Conservation (phyloP, 2,888 invertebrate genomes). For the Leucophora obtusa region DNA sequence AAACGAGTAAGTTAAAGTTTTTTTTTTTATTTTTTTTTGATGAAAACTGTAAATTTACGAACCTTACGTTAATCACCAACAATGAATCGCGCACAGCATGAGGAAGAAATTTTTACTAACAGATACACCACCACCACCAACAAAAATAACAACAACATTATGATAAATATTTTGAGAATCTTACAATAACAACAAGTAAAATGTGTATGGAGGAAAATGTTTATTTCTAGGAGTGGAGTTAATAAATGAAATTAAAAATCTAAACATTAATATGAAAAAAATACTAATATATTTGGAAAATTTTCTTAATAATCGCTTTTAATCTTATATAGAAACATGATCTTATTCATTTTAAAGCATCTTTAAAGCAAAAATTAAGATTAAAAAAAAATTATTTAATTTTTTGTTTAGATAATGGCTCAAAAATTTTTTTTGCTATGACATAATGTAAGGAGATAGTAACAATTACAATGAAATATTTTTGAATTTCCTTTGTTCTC, state of each 20-base stretch:
- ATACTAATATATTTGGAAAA: slow-evolving; percentile 51
- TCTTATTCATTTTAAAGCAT: slow-evolving; percentile 32
- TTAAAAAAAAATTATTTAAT: slow-evolving; percentile 28
- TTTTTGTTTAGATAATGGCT: slow-evolving; percentile 43
- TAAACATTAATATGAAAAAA: slow-evolving; percentile 60
- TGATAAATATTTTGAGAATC: slow-evolving; percentile 64
- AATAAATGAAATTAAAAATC: slow-evolving; percentile 65
- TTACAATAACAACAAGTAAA: slow-evolving; percentile 36
- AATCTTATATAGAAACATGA: slow-evolving; percentile 50
- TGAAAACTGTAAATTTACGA: slow-evolving; percentile 77
- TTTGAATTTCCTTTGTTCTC: no score
- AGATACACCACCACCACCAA: slow-evolving; percentile 46
- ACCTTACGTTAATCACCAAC: slow-evolving; percentile 77
- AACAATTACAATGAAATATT: no score
- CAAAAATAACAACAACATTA: slow-evolving; percentile 41
- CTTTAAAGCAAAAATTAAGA: slow-evolving; percentile 12
- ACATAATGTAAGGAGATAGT: no score
- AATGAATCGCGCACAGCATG: slow-evolving; percentile 76
- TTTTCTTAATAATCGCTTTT: slow-evolving; percentile 55
- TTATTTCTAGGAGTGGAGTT: slow-evolving; percentile 62
- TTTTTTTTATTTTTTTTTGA: slow-evolving; percentile 69
- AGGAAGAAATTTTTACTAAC: slow-evolving; percentile 64
- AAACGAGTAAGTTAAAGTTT: slow-evolving; percentile 47
- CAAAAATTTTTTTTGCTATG: neutral
- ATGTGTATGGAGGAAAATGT: slow-evolving; percentile 35